phyloP scores from a whole-genome alignment of 2,888 invertebrate genomes.

The Caenorhabditis doughertyi region DNA sequence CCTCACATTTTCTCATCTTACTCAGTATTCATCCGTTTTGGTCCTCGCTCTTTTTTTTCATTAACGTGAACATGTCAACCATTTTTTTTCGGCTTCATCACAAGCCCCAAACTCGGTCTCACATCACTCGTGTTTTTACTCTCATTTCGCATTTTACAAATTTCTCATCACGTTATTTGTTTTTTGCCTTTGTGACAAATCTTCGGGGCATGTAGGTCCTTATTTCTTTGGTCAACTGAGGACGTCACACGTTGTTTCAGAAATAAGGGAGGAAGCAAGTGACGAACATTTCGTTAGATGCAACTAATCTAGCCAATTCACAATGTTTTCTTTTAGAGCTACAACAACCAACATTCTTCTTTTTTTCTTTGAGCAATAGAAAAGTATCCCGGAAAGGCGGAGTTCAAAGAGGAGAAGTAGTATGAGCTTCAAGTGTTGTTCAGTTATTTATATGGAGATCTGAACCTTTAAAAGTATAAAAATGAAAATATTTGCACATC shows the following conservation, averaged over 20 bases:
- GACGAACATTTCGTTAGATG: conserved; percentile 37
- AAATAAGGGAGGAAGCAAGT: not conserved
- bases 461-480: not conserved
- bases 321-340: conserved; percentile 7
- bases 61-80: conserved; percentile 60
- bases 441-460: not conserved
- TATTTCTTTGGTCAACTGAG: conserved; percentile 9
- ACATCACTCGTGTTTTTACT: conserved; percentile 49
- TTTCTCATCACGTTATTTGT: conserved; percentile 21
- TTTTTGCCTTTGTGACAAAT: conserved; percentile 5
- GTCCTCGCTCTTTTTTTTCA: conserved; percentile 38
- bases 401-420: not conserved
- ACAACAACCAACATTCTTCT: too few relatives aligned
- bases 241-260: conserved; percentile 29
- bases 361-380: not conserved
- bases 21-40: conserved; percentile 31
- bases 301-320: conserved; percentile 33
- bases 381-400: conserved; percentile 2
- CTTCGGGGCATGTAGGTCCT: conserved; percentile 24
- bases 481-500: conserved; percentile 5
- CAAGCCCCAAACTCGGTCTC: conserved; percentile 23
- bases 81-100: conserved; percentile 39
- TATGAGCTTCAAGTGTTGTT: not conserved
- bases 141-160: conserved; percentile 18
- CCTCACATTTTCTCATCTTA: not conserved